These are phyloP conservation scores for Anguilla pacifica DNA, from an alignment of 2,797 vertebrate genomes.

Conservation along the genomic window DNA sequence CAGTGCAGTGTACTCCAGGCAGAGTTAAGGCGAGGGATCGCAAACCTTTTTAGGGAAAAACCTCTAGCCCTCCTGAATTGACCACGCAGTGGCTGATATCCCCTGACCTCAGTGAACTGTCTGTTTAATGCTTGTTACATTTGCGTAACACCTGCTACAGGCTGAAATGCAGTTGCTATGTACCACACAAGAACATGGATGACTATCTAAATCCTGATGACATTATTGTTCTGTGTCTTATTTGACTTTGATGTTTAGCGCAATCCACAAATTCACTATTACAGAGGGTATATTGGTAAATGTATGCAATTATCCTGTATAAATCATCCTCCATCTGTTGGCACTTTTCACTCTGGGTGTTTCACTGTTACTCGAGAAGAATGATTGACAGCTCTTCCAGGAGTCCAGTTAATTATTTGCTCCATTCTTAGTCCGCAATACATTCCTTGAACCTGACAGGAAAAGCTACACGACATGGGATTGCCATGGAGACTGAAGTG, in stretches of 20 bases:
- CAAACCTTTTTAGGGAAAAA: too few species aligned
- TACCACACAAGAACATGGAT: too few species aligned
- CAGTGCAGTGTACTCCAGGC: too few species aligned
- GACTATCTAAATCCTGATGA: too few species aligned
- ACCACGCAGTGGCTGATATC: too few species aligned
- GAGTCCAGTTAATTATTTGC: background rate
- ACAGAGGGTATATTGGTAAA: background rate
- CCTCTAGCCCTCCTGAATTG: too few species aligned
- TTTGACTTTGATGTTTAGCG: background rate
- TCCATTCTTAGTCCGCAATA: background rate
- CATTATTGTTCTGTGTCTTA: background rate
- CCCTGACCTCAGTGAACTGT: too few species aligned
- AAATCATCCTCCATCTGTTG: background rate
- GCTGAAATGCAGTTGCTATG: too few species aligned
- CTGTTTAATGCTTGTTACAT: too few species aligned
- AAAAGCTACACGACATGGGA: background rate
- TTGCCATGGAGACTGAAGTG: background rate
- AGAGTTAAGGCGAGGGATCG: too few species aligned
- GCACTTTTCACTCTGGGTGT: background rate
- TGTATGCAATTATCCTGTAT: too few species aligned
- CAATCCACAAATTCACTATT: background rate
- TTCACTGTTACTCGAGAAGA: background rate
- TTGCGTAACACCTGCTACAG: too few species aligned
- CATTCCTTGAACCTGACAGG: background rate
- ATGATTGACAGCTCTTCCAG: background rate